Evolutionary conservation across 2,797 vertebrate species (phyloP), one percentile per base, ranked within the genome.

Genomic region (Cheracebus regulus): DNA sequence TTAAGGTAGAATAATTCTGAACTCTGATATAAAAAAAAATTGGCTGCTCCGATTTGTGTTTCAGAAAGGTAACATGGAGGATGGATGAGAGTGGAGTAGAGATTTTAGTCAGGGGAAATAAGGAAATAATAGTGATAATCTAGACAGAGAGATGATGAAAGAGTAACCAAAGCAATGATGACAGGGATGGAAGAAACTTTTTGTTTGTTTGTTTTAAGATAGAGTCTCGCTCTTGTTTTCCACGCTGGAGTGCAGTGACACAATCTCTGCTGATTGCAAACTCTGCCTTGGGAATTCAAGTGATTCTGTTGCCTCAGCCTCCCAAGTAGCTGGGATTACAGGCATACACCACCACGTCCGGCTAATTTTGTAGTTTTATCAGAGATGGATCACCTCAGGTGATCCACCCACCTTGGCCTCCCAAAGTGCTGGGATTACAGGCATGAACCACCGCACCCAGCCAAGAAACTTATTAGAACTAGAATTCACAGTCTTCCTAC

Each of bases 1-100:
- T 89, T 87, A 41, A 89, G 76, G 46, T 58, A 87, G 46, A 94
- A 79, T 50, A 72, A 78, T 39, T 93, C 33, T 94, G n/a, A 86
- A 57, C 6, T 55, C 8, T 73, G 58, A 81, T 36, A 50, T 30
- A 83, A 91, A 75, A 79, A 46, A 22, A 55, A 55, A 22, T 55
- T 55, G 9, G 19, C 7, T 79, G 9, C 13, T 58, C 36, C 4
- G 5, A 28, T 55, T 48, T 88, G 19, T 57, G 30, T 44, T 90
- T 94, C 75, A 58, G 58, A 50, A 97, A 36, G 44, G 46, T 39
- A 90, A 46, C 4, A 36, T 28, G 19, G 26, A 94, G 6, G 46
- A 82, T 7, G 14, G 17, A 46, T 20, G 6, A 87, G 39, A 84
- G 26, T 12, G 4, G 19, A 50, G 4, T 22, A 13, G 39, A 39